Conservation (phyloP, 2,113 vertebrate genomes). For the Percopsis transmontana region DNA sequence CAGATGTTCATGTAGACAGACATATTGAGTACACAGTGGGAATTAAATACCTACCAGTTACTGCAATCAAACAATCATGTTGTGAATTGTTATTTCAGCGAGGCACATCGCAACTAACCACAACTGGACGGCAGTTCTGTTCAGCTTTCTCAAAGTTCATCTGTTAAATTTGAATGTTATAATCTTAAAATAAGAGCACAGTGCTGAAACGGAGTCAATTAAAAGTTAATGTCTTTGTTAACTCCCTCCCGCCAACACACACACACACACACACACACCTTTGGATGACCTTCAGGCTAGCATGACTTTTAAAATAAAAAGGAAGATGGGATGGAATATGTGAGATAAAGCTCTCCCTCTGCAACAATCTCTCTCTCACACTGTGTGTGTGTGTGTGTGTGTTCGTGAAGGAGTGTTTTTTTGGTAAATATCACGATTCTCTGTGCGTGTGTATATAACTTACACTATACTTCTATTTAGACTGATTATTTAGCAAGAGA, state of each 20-base stretch:
- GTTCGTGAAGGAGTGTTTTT: not conserved
- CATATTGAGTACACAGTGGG: not conserved
- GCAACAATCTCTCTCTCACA: not conserved
- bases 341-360: conserved; percentile 2
- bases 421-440: not conserved
- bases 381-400: conserved; percentile 3
- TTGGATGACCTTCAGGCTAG: conserved; percentile 1
- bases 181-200: conserved; percentile 3
- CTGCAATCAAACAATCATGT: not conserved
- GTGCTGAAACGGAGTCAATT: not conserved
- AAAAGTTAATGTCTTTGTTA: conserved; percentile 8
- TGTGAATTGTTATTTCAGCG: too few species aligned
- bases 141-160: conserved; percentile 6
- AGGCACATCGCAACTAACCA: too few species aligned
- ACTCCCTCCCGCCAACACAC: too few species aligned
- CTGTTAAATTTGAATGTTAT: conserved; percentile 16
- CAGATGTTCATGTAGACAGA: not conserved
- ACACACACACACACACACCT: not conserved
- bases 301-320: not conserved
- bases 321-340: not conserved
- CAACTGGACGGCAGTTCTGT: not conserved
- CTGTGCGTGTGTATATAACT: not conserved
- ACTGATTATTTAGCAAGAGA: not conserved
- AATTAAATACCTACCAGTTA: not conserved
- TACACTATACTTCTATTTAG: not conserved